A percentile compares a stretch with the other conserved stretches of the same genome.
phyloP scores from a whole-genome alignment of 2,113 vertebrate genomes.

The Elgaria multicarinata region DNA sequence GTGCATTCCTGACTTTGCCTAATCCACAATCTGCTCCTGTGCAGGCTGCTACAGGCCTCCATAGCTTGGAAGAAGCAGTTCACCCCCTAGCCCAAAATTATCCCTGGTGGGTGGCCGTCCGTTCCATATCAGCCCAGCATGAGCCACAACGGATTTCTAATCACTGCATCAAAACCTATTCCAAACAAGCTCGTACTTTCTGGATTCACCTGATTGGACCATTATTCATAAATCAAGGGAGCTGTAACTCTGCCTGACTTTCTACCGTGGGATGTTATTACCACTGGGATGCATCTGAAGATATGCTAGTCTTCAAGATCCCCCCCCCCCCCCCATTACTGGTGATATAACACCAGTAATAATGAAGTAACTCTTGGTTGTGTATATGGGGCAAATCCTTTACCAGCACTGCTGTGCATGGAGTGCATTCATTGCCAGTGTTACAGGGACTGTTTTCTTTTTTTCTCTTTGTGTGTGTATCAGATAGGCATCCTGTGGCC shows the following conservation, averaged over 20 bases:
- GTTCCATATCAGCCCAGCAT: not conserved
- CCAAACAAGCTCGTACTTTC: not conserved
- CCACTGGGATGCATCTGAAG: not conserved
- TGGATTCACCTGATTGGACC: not conserved
- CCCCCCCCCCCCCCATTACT: too few species aligned
- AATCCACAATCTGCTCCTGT: not conserved
- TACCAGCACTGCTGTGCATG: not conserved
- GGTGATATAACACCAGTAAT: not conserved
- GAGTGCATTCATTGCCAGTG: too few species aligned
- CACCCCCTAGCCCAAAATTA: not conserved
- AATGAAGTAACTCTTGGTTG: not conserved
- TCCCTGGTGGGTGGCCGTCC: not conserved
- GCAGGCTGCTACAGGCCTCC: too few species aligned
- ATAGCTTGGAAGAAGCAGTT: not conserved
- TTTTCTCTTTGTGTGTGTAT: too few species aligned
- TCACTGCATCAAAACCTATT: too few species aligned
- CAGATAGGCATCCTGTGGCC: too few species aligned
- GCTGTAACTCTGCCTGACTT: not conserved
- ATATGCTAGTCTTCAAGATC: not conserved
- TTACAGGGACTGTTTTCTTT: not conserved
- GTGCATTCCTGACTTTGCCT: not conserved
- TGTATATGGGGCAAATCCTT: not conserved
- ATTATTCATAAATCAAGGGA: not conserved
- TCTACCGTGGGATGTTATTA: not conserved
- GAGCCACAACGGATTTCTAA: not conserved